These are phyloP conservation scores for Zosterops japonicus DNA, from an alignment of 2,113 vertebrate genomes.

Conservation along the genomic window DNA sequence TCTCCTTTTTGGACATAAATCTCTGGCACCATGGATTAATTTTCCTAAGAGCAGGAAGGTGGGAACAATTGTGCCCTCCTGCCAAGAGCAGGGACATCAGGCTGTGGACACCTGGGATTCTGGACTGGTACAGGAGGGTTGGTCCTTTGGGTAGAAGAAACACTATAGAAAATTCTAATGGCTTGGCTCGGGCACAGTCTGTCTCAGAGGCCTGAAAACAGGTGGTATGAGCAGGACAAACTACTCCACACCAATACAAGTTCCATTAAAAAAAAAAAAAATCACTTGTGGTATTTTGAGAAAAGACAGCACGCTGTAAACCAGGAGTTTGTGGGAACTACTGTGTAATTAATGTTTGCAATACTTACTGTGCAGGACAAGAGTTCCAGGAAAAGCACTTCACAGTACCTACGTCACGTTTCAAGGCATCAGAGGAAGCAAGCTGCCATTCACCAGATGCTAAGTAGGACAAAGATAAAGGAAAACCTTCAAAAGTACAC, in stretches of 20 bases:
- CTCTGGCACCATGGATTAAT: not conserved
- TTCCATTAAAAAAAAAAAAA: not conserved
- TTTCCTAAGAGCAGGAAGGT: not conserved
- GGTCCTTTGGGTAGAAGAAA: not conserved
- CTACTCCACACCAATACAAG: not conserved
- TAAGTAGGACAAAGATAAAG: not conserved
- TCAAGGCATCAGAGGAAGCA: not conserved
- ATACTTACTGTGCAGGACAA: not conserved
- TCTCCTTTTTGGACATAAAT: not conserved
- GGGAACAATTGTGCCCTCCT: not conserved
- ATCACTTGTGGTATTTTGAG: not conserved
- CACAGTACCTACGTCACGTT: not conserved
- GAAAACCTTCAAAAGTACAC: not conserved
- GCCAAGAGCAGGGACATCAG: not conserved
- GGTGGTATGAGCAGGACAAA: not conserved
- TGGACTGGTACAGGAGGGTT: not conserved
- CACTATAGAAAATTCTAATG: not conserved
- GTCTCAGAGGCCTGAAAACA: not conserved
- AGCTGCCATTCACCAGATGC: not conserved
- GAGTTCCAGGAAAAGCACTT: not conserved
- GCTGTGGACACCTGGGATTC: not conserved
- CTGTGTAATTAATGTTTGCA: not conserved
- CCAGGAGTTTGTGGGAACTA: not conserved
- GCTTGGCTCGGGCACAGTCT: not conserved
- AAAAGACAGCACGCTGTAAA: not conserved